Evolutionary conservation across 2,888 invertebrate genomes (phyloP).

Genomic region (Melanostoma scalare): DNA sequence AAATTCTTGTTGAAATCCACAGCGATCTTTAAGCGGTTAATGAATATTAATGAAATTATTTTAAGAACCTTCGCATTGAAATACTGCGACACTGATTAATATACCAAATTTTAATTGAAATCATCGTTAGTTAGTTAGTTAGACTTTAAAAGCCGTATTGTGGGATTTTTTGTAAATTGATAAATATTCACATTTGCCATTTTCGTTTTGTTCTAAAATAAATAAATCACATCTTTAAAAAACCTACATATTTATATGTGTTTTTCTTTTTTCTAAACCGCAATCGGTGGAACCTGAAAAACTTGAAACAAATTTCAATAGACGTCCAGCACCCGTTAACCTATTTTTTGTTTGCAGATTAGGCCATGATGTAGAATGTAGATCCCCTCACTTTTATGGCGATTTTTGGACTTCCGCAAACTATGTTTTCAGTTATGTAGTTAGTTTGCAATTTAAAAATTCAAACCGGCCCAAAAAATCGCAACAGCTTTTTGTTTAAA

Average conservation of each 20-base stretch:
- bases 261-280: no score
- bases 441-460: neutral
- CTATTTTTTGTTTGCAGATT: no score
- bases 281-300: neutral
- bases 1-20: neutral
- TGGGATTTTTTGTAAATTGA: no score
- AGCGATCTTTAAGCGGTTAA: neutral
- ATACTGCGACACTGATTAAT: neutral
- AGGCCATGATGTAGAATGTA: no score
- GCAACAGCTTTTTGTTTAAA: conserved; percentile 18
- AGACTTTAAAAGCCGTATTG: neutral
- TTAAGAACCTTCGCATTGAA: conserved; percentile 19
- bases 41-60: conserved; percentile 24
- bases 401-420: conserved; percentile 30
- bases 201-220: neutral
- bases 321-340: neutral
- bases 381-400: neutral
- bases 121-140: neutral
- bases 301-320: neutral
- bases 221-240: conserved; percentile 1
- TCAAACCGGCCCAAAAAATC: conserved; percentile 9
- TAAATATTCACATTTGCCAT: neutral
- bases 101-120: neutral
- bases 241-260: neutral
- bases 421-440: neutral